Conservation (phyloP, 1,140 invertebrate species). For the Camponotus pennsylvanicus region DNA sequence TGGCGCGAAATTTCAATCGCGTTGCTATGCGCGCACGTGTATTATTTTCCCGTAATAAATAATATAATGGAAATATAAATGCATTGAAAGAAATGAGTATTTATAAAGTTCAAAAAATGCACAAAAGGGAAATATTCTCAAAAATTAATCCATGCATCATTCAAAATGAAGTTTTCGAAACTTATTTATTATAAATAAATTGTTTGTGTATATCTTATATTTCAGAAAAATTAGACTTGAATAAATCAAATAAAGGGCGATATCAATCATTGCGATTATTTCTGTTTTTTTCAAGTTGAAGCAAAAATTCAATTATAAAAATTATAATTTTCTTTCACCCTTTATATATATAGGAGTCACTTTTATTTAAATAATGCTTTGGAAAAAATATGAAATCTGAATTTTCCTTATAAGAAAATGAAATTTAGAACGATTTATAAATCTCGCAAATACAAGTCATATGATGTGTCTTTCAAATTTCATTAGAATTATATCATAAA, state of each 20-base stretch:
- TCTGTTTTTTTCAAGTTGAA: conserved; percentile 21
- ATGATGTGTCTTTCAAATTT: neutral
- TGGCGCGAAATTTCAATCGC: conserved; percentile 30
- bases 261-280: conserved; percentile 19
- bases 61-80: no score
- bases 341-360: neutral
- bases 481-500: neutral
- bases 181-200: conserved; percentile 79
- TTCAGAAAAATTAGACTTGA: conserved; percentile 63
- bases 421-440: neutral
- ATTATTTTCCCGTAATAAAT: no score
- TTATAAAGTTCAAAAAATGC: no score
- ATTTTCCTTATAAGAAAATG: neutral
- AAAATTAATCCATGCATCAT: neutral
- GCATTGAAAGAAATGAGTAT: neutral
- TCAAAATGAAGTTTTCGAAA: conserved; percentile 71
- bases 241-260: conserved; percentile 46
- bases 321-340: neutral
- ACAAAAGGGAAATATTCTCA: neutral
- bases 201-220: conserved; percentile 69
- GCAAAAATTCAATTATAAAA: neutral
- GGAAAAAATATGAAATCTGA: neutral
- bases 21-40: neutral
- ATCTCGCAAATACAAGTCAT: neutral
- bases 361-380: neutral